These are phyloP conservation scores for Actenoides lindsayi DNA, from an alignment of 2,113 vertebrate species.

Conservation along the genomic window DNA sequence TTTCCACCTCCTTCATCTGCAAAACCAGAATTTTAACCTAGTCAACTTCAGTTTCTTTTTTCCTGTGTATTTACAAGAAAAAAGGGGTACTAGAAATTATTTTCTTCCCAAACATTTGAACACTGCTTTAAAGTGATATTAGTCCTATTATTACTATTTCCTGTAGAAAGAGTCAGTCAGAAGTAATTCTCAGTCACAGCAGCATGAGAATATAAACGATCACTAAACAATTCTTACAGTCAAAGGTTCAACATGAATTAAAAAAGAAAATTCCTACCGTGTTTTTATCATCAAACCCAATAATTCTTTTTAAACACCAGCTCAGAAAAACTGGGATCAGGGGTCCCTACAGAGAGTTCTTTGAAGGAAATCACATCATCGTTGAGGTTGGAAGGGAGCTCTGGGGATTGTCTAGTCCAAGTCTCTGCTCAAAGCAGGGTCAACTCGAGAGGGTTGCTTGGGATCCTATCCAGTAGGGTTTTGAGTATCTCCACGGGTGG, in stretches of 20 bases:
- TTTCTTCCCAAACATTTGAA: not conserved
- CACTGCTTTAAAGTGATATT: not conserved
- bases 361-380: not conserved
- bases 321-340: not conserved
- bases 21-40: not conserved
- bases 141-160: not conserved
- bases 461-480: not conserved
- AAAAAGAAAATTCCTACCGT: rapidly evolving
- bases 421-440: not conserved
- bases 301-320: not conserved
- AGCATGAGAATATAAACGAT: not conserved
- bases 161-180: not conserved
- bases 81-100: not conserved
- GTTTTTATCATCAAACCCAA: not conserved
- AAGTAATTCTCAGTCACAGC: not conserved
- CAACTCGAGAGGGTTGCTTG: rapidly evolving
- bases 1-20: not conserved
- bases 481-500: not conserved
- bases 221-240: not conserved
- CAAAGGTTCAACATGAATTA: not conserved
- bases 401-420: not conserved
- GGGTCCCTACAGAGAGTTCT: not conserved
- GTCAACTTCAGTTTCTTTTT: not conserved
- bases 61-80: not conserved
- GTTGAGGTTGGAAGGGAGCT: not conserved